Evolutionary conservation across 2,797 vertebrate genomes (phyloP), one percentile per base, ranked within the genome.

Genomic region (Oophaga sylvatica): DNA sequence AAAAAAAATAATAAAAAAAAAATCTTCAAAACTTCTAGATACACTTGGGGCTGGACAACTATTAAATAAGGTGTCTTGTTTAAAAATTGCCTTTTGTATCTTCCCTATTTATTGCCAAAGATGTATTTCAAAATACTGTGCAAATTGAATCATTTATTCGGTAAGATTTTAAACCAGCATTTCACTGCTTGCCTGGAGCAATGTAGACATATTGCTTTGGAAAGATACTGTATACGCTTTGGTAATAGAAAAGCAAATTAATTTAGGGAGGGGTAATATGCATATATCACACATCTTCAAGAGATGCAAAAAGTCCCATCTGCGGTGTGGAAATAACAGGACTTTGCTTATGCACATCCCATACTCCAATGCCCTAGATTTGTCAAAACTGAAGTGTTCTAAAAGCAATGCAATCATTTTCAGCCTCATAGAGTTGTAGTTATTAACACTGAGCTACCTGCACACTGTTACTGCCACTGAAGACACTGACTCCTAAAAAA

Each of bases 291-390:
- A 16, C 35, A 5, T 71, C 26, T 71, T 22, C 19, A 73, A 53
- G 4, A 65, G n/a, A n/a, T n/a, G 56, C 12, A 48, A 67, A 26
- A 29, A 62, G 0, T 45, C 5, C 26, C 31, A 41, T 56, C 41
- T 82, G 63, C n/a, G 29, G 8, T 45, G 6, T 68, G 63, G 12
- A 67, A 56, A 26, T 53, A 12, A 68, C 29, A 16, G 22, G 15
- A 53, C 65, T 84, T 77, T 13, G 2, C 19, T 67, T 16, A 19
- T 65, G 35, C 22, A 56, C 29, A 63, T 67, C 41, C 59, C 73
- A 80, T 77, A 16, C 48, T 26, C 12, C 79, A n/a, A 20, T 79
- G 84, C 45, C 84, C 63, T n/a, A 86, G 20, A 86, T 86, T 86
- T 80, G 83, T 67, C 83, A 78, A 76, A 77, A 0, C 22, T n/a